Percentiles rank a stretch among this genome's conserved stretches.
These are phyloP conservation scores for Myiothlypis chrysogaster DNA, from an alignment of 2,797 vertebrate genomes.

Conservation along the genomic window DNA sequence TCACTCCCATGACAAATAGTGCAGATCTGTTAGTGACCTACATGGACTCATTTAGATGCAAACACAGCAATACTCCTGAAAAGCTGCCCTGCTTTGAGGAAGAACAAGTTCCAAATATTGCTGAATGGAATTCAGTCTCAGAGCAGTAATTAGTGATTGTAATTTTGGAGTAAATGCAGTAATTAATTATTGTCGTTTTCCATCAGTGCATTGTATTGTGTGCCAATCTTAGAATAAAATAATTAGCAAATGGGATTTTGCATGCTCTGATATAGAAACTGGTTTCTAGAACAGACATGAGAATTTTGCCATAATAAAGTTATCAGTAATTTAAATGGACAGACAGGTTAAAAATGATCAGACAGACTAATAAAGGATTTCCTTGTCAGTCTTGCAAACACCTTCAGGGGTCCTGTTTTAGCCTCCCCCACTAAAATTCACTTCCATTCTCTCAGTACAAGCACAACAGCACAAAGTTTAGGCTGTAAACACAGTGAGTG, in stretches of 20 bases:
- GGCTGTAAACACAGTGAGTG: neutral
- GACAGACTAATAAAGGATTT: neutral
- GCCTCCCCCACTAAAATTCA: neutral
- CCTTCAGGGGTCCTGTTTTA: neutral
- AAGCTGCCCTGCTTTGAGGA: slow-evolving; percentile 50
- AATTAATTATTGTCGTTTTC: slow-evolving; percentile 72
- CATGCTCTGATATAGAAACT: slow-evolving; percentile 10
- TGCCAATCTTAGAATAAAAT: slow-evolving; percentile 66
- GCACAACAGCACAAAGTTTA: neutral
- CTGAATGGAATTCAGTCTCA: slow-evolving; percentile 62
- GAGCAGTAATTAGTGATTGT: slow-evolving; percentile 70
- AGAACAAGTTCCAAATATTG: slow-evolving; percentile 62
- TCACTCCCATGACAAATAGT: slow-evolving; percentile 39
- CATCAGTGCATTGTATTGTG: slow-evolving; percentile 64
- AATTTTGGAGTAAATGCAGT: slow-evolving; percentile 63
- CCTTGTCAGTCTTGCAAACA: neutral
- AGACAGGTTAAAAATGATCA: neutral
- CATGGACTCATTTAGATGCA: slow-evolving; percentile 53
- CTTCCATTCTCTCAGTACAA: neutral
- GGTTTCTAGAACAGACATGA: slow-evolving; percentile 3
- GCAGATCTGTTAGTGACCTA: neutral
- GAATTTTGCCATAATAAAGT: slow-evolving; percentile 31
- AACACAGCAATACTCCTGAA: slow-evolving; percentile 54
- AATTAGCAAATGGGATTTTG: slow-evolving; percentile 65
- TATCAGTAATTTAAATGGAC: slow-evolving; percentile 34